Evolutionary conservation across 64 coral and sea anemone species (phyloP), one percentile per base, ranked within the genome.

Genomic region (Montipora cactus): DNA sequence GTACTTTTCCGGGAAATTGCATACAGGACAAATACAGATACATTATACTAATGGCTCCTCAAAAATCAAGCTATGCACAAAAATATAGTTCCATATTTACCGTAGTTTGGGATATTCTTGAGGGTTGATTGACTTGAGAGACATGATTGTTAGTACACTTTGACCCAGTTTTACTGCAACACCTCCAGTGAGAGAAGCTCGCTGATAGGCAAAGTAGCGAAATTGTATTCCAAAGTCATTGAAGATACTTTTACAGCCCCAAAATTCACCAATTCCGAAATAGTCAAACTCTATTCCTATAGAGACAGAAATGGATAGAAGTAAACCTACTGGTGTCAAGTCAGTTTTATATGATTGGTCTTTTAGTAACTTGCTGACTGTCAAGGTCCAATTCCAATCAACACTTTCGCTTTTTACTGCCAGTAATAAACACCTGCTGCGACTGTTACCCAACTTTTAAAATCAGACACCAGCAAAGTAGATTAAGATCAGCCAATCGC

Each of bases 181-280:
- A 15, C 79, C 90, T 0, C 90, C 90, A 5, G 58, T 92, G 10
- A 92, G 62, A 1, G 90, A 92, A 2, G 90, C 90, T 22, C 79
- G 20, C 79, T 92, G 46, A 66, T 92, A 92, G 19, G 64, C 64
- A 83, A 74, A 92, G 68, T 70, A 92, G 16, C 90, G 78, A 23
- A 83, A 83, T 45, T 92, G 90, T 5, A 92, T 28, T 25, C 90
- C 90, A 55, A 92, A 92, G 80, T 92, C 90, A 61, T 53, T 81
- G n/a, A 49, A 51, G 23, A 92, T 0, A 75, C 79, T 83, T 47
- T 81, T 92, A 70, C 90, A 92, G 14, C 67, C 90, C 90, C 90
- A 92, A 45, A 82, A 92, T 70, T 92, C 90, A 19, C 90, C 90
- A 84, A 92, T 92, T 5, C 90, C 90, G 44, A 84, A 92, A 46